Percentiles rank a stretch among this genome's conserved stretches.
These are phyloP conservation scores for Danio kyathit DNA, from an alignment of 2,797 vertebrate species.

Conservation along the genomic window DNA sequence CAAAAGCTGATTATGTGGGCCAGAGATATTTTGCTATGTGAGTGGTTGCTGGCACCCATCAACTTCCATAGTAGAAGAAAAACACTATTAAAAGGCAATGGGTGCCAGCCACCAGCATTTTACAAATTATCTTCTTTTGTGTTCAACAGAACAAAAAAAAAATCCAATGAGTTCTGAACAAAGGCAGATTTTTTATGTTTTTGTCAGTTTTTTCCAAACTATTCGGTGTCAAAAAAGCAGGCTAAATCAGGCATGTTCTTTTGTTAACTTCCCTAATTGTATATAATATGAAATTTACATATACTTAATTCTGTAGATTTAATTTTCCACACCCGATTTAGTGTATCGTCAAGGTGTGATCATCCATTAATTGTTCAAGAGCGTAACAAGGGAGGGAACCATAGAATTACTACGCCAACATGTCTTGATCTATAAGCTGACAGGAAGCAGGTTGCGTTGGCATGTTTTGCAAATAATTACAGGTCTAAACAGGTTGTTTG, in stretches of 20 bases:
- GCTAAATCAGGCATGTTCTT: neutral
- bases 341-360: constrained; percentile 24
- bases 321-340: constrained; percentile 18
- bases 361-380: constrained; percentile 24
- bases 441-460: neutral
- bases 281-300: constrained; percentile 28
- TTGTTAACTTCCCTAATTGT: constrained; percentile 28
- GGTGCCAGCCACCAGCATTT: too few species aligned
- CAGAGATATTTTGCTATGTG: too few species aligned
- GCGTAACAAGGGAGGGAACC: constrained; percentile 10
- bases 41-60: too few species aligned
- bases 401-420: neutral
- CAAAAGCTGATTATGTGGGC: too few species aligned
- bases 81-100: too few species aligned
- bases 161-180: too few species aligned
- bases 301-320: neutral
- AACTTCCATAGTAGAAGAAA: too few species aligned
- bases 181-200: too few species aligned
- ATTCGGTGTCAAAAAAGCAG: neutral
- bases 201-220: too few species aligned
- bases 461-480: neutral
- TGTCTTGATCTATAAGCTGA: constrained; percentile 24
- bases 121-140: too few species aligned
- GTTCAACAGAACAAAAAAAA: too few species aligned
- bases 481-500: neutral